phyloP scores from a whole-genome alignment of 1,140 invertebrate species.

The Lycorma delicatula region DNA sequence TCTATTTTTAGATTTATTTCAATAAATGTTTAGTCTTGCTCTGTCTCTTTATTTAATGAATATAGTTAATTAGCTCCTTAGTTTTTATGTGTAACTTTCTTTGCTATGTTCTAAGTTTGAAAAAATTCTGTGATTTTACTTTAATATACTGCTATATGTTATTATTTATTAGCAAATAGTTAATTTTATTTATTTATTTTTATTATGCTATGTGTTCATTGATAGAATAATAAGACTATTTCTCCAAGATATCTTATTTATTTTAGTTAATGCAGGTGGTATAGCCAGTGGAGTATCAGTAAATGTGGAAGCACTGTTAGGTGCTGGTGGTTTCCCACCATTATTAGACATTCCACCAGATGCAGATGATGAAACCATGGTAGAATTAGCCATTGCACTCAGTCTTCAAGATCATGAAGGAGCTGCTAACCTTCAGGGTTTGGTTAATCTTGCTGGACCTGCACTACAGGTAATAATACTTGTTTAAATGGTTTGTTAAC shows the following conservation, averaged over 20 bases:
- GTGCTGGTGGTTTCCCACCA: slow-evolving; percentile 52
- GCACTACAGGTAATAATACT: slow-evolving; percentile 33
- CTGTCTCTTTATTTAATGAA: no score
- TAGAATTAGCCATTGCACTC: slow-evolving; percentile 89
- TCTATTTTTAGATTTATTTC: no score
- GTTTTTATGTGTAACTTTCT: no score
- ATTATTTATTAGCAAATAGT: no score
- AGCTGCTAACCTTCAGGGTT: slow-evolving; percentile 41
- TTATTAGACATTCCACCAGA: slow-evolving; percentile 83
- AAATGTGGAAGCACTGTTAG: slow-evolving; percentile 48
- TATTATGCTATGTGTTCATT: no score
- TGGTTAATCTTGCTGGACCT: slow-evolving; percentile 41
- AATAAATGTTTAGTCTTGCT: no score
- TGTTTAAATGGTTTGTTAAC: no score
- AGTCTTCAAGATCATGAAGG: slow-evolving; percentile 73
- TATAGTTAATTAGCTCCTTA: no score
- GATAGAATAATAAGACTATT: not conserved
- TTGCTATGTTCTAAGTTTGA: no score
- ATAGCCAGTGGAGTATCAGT: slow-evolving; percentile 27
- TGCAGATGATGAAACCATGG: slow-evolving; percentile 92
- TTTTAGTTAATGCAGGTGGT: slow-evolving; percentile 21
- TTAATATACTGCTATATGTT: no score
- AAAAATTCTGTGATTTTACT: no score
- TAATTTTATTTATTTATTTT: no score
- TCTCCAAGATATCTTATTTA: not conserved